Evolutionary conservation across 1,140 invertebrate species (phyloP).

Genomic region (Heliconius congener): DNA sequence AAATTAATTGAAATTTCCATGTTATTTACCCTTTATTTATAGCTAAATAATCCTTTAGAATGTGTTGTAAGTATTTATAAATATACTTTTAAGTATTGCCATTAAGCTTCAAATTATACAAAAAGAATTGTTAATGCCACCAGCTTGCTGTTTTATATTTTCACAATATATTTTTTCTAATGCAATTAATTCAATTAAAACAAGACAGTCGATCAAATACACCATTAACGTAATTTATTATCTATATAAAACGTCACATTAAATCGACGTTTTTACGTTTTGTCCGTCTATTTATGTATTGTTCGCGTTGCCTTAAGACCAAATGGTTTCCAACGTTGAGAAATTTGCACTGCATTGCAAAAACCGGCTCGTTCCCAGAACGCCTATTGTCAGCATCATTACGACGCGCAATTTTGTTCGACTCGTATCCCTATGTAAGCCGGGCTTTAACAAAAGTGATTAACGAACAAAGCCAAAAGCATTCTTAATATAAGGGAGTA

Average conservation of each 20-base stretch:
- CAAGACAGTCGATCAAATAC: background rate
- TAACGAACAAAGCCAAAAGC: conserved; percentile 31
- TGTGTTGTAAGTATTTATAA: background rate
- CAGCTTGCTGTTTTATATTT: too few relatives aligned
- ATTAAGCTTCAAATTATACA: background rate
- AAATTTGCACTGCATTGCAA: conserved; percentile 70
- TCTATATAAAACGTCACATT: background rate
- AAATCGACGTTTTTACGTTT: background rate
- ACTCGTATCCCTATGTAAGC: conserved; percentile 70
- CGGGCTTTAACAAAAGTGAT: conserved; percentile 46
- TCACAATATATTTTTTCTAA: background rate
- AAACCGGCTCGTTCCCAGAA: conserved; percentile 67
- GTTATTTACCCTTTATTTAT: too few relatives aligned
- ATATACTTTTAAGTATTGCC: background rate
- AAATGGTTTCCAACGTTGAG: conserved; percentile 54
- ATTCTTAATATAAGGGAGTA: conserved; percentile 28
- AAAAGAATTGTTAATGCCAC: too few relatives aligned
- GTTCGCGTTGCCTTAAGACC: conserved; percentile 38
- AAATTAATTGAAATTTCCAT: too few relatives aligned
- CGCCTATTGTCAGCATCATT: conserved; percentile 69
- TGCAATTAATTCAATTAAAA: background rate
- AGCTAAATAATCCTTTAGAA: background rate
- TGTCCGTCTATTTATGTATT: conserved; percentile 25
- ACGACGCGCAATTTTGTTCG: conserved; percentile 69
- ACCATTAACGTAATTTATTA: background rate